phyloP scores from a whole-genome alignment of 1,140 invertebrate genomes.

The Mylabris phalerata region DNA sequence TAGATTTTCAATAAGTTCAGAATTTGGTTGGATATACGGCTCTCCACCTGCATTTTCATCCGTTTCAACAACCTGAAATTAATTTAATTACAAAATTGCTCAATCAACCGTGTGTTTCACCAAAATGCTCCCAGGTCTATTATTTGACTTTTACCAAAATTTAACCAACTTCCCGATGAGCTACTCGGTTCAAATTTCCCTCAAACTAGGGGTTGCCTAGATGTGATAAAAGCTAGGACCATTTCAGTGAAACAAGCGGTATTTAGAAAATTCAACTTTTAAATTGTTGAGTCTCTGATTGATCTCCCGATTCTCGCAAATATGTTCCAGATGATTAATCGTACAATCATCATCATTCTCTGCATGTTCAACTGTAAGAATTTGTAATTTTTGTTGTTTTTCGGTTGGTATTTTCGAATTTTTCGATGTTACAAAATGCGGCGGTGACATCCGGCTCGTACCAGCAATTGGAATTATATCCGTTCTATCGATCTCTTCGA shows the following conservation, averaged over 20 bases:
- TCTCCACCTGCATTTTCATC: conserved; percentile 23
- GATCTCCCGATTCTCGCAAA: not conserved
- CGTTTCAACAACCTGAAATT: not conserved
- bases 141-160: no score
- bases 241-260: not conserved
- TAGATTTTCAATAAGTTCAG: conserved; percentile 12
- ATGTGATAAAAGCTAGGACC: no score
- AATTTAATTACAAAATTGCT: not conserved
- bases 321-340: conserved; percentile 8
- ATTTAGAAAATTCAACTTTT: not conserved
- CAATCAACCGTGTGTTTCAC: no score
- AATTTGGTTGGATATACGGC: conserved; percentile 14
- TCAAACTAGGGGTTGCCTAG: no score
- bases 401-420: conserved; percentile 15
- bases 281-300: not conserved
- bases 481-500: not conserved
- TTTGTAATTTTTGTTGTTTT: conserved; percentile 13
- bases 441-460: conserved; percentile 27
- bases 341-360: conserved; percentile 17
- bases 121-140: no score
- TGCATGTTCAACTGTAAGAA: conserved; percentile 13
- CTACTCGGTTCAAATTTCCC: no score
- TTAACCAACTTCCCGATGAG: no score
- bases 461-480: conserved; percentile 30
- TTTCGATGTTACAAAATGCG: conserved; percentile 22